Evolutionary conservation across 2,113 vertebrate genomes (phyloP), one percentile per base, ranked within the genome.

Genomic region (Apeltes quadracus): DNA sequence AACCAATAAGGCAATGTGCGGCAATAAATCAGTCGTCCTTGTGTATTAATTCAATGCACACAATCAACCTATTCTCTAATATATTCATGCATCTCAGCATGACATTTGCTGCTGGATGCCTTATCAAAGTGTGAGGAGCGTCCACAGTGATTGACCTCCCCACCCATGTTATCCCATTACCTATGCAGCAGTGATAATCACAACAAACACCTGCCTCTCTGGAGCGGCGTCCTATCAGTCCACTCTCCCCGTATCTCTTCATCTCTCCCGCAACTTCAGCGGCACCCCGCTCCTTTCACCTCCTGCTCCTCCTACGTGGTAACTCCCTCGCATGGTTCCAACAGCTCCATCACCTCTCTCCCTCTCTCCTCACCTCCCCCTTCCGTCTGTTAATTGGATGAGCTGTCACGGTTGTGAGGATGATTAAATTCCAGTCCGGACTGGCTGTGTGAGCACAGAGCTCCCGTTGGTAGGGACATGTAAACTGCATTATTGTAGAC

Each of bases 321-420:
- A 41, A 41, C 75, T 69, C 51, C 65, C 66, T 76, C 81, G 50
- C 38, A 54, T 43, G 63, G 69, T 10, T 77, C 59, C 69, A 55
- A 34, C 58, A 58, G 57, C 75, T 66, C 61, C 34, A 44, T 61
- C 72, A 71, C 73, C 66, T 34, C 29, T 20, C 46, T 4, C 69
- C 38, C 62, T 34, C 70, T 74, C 78, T 27, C 59, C 41, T 65
- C 75, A 74, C 74, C 76, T 66, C 78, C 76, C 25, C 61, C 75
- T 69, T 74, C 70, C 65, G 12, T 79, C 78, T 84, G 77, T 68
- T 89, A 89, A 91, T 90, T 85, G 80, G 79, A 90, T 89, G 76
- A 88, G 87, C 77, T 81, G 88, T 84, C 82, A 65, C 72, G 73
- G 81, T 72, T 64, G 68, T 74, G 78, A 64, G 62, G 73, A 80